These are phyloP conservation scores for Drosophila persimilis DNA, from an alignment of 1,140 invertebrate genomes.

Conservation along the genomic window DNA sequence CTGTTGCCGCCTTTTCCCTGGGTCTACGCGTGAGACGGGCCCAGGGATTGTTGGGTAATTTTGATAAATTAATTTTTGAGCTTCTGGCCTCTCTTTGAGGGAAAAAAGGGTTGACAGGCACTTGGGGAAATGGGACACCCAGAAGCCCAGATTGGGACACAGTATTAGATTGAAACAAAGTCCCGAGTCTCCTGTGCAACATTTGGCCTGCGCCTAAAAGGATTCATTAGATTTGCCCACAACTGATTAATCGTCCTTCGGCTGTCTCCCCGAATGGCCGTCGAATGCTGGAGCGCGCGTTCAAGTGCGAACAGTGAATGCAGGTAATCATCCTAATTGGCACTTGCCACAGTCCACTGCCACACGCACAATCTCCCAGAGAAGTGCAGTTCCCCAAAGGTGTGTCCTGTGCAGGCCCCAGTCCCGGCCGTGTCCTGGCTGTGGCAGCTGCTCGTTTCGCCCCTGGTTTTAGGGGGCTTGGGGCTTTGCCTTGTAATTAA, in stretches of 20 bases:
- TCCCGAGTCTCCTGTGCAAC: constrained; percentile 62
- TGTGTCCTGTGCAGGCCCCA: constrained; percentile 16
- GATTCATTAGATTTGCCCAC: constrained; percentile 54
- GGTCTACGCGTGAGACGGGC: constrained; percentile 12
- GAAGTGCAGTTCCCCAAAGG: constrained; percentile 26
- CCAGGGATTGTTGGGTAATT: constrained; percentile 47
- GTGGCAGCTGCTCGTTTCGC: constrained; percentile 62
- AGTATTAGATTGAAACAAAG: constrained; percentile 62
- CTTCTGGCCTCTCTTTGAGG: constrained; percentile 34
- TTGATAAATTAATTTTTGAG: constrained; percentile 81
- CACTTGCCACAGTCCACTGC: constrained; percentile 39
- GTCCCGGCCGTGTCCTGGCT: constrained; percentile 9
- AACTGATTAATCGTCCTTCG: constrained; percentile 55
- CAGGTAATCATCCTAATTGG: constrained; percentile 69
- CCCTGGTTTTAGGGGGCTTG: constrained; percentile 57
- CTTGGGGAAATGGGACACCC: constrained; percentile 59
- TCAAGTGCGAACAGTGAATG: constrained; percentile 50
- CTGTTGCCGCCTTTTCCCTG: constrained; percentile 30
- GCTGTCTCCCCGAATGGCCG: neutral
- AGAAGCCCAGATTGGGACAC: constrained; percentile 23
- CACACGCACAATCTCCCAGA: neutral
- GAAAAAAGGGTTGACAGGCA: constrained; percentile 73
- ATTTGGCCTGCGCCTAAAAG: constrained; percentile 48
- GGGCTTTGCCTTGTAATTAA: constrained; percentile 78
- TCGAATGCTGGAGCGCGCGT: constrained; percentile 10